Evolutionary conservation across 2,797 vertebrate species (phyloP).

Genomic region (Hydrolagus colliei): DNA sequence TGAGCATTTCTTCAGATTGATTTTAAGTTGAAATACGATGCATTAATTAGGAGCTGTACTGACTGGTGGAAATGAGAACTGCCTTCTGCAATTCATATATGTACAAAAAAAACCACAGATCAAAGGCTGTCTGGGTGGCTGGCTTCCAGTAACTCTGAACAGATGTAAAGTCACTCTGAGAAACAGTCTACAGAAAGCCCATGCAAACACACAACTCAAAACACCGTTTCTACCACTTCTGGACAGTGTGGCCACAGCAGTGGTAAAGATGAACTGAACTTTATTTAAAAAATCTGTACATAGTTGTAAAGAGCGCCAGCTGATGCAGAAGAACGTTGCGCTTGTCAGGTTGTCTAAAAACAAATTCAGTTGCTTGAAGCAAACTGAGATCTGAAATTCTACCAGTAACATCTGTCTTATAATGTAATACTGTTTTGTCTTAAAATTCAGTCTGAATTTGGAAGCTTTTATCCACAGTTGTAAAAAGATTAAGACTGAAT

Average conservation of each 20-base stretch:
- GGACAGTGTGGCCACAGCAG: neutral
- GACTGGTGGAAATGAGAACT: neutral
- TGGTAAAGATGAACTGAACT: neutral
- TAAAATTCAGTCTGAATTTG: too few relatives aligned
- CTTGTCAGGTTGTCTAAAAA: neutral
- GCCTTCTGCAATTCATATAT: neutral
- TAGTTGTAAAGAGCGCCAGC: neutral
- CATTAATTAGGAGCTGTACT: neutral
- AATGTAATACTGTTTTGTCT: too few relatives aligned
- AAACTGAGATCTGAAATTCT: neutral
- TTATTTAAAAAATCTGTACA: neutral
- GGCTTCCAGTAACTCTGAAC: constrained; percentile 19
- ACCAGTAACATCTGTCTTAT: neutral
- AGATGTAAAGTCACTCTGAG: constrained; percentile 20
- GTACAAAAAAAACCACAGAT: neutral
- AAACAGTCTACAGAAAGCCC: neutral
- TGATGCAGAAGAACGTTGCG: neutral
- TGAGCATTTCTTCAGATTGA: neutral
- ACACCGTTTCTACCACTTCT: neutral
- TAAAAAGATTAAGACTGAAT: too few relatives aligned
- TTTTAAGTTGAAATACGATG: neutral
- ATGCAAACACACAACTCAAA: constrained; percentile 15
- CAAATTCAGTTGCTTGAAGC: neutral
- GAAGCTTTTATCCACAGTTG: too few relatives aligned
- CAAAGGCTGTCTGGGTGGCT: constrained; percentile 1